phyloP scores from a whole-genome alignment of 2,113 vertebrate species.

The Acinonyx jubatus region DNA sequence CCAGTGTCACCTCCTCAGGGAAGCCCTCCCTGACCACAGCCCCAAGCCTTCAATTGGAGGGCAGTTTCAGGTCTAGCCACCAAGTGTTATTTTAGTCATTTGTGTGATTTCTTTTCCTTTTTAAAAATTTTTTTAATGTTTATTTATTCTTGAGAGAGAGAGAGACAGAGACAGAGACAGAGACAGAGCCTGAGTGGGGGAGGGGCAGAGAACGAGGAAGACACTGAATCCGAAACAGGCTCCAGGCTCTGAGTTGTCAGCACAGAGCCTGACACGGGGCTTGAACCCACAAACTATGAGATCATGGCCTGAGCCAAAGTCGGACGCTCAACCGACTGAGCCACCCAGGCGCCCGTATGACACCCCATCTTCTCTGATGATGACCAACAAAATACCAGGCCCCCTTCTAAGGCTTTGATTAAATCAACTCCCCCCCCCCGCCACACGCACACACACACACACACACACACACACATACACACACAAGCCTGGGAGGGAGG shows the following conservation, averaged over 20 bases:
- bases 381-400: no score
- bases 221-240: no score
- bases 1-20: not conserved
- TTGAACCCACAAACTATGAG: no score
- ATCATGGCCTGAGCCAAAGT: no score
- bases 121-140: no score
- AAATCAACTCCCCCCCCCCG: not conserved
- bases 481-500: not conserved
- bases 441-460: no score
- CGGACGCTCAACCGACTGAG: not conserved
- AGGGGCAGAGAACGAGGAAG: no score
- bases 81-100: not conserved
- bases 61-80: not conserved
- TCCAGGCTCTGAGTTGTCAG: no score
- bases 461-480: no score
- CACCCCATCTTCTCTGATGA: not conserved
- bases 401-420: not conserved
- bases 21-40: not conserved
- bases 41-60: not conserved
- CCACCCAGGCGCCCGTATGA: not conserved
- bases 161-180: no score
- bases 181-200: no score
- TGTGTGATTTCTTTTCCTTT: not conserved
- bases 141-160: no score
- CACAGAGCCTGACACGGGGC: rapidly evolving